These are phyloP conservation scores for Anguilla megastoma DNA, from an alignment of 2,797 vertebrate genomes.

Conservation along the genomic window DNA sequence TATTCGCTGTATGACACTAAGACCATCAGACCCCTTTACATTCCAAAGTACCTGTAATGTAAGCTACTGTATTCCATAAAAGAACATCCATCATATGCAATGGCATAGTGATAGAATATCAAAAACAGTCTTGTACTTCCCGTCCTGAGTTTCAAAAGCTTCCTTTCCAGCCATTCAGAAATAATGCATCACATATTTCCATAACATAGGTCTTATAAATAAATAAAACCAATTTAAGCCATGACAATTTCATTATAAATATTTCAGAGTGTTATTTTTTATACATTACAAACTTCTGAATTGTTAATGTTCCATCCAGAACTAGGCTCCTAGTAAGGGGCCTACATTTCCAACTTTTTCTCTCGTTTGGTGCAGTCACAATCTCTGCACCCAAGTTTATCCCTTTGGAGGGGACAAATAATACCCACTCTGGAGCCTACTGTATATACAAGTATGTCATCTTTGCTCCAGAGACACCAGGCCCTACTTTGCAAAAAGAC, in stretches of 20 bases:
- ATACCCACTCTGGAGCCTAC: slow-evolving; percentile 40
- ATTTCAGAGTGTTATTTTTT: slow-evolving; percentile 62
- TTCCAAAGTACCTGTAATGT: neutral
- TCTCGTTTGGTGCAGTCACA: neutral
- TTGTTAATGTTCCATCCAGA: slow-evolving; percentile 56
- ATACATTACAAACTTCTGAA: slow-evolving; percentile 56
- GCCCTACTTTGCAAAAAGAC: slow-evolving; percentile 39
- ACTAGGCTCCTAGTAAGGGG: slow-evolving; percentile 26
- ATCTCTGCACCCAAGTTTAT: slow-evolving; percentile 18
- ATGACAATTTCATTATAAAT: slow-evolving; percentile 62
- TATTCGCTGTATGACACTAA: neutral
- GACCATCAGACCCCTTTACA: neutral
- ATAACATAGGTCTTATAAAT: slow-evolving; percentile 58
- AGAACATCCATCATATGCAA: neutral
- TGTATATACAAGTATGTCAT: slow-evolving; percentile 41
- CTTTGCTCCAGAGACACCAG: slow-evolving; percentile 36
- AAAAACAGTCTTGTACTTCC: neutral
- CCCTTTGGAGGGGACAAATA: slow-evolving; percentile 37
- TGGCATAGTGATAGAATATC: neutral
- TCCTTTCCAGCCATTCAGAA: slow-evolving; percentile 36
- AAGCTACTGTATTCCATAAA: neutral
- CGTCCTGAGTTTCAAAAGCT: slow-evolving; percentile 40
- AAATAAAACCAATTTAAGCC: slow-evolving; percentile 56
- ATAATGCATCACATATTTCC: slow-evolving; percentile 49
- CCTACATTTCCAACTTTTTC: slow-evolving; percentile 33